Base-by-base conservation (phyloP, 1,140 invertebrate species). In the Phthorimaea operculella region DNA sequence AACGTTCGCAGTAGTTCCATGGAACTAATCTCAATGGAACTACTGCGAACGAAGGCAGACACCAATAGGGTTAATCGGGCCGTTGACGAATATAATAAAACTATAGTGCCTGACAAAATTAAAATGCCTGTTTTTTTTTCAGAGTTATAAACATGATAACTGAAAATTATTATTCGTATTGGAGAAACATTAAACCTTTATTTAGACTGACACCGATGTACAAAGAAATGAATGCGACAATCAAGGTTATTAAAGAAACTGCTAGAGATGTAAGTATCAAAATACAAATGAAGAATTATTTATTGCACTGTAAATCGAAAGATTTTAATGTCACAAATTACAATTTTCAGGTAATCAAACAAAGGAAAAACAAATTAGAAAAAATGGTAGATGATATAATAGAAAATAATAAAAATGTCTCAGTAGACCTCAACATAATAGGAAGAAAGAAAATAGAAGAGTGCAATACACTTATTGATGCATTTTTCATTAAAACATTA, bases 101-200 rank as follows among this genome's bases (percentile, higher is more conserved):
- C 2, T 4, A 28, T 28, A 28, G 39, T 4, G 39, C 2, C 11
- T n/a, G 11, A 42, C 14, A 42, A n/a, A 42, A 42, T 42, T 4
- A 42, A 42, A 42, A 42, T 42, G 39, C 14, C 11, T 15, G 14
- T 56, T 28, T 42, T 11, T 33, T 39, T 57, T 52, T 7, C 44
- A 57, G 55, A 14, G 28, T 57, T n/a, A 48, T 52, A 18, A 28
- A 52, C 12, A 52, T 52, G 33, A 18, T 44, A 11, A 57, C 55
- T 7, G 44, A 48, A 52, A 45, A 52, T 10, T 57, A 52, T 48
- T 57, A 45, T 17, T 52, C 55, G 7, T 48, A 57, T 42, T 57
- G 55, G 55, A 52, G 51, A 18, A 34, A 52, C 17, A 52, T 57
- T 10, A 21, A 21, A 15, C 33, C 44, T 51, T 16, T 57, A 33